Percentiles rank a stretch among this genome's conserved stretches.
Conservation (phyloP, 1,140 invertebrate genomes). For the Lordiphosa stackelbergi region DNA sequence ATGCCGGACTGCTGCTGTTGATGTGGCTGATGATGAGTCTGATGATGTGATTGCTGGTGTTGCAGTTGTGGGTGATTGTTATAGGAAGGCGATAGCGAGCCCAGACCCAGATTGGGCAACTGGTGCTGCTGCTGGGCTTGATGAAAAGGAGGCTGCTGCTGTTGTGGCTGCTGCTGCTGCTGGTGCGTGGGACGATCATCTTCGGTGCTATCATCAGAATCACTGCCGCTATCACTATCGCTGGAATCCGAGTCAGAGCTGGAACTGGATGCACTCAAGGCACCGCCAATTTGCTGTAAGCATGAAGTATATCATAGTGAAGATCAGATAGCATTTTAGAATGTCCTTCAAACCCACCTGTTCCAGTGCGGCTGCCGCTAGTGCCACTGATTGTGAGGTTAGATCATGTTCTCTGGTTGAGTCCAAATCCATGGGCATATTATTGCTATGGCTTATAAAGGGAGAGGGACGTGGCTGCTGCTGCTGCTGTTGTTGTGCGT, state of each 20-base stretch:
- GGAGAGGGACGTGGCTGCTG: conserved; percentile 33
- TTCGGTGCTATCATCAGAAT: conserved; percentile 73
- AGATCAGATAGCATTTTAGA: not conserved
- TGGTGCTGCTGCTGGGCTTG: conserved; percentile 41
- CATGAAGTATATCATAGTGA: not conserved
- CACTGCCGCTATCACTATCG: conserved; percentile 77
- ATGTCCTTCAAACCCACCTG: conserved; percentile 38
- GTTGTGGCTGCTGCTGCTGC: conserved; percentile 17
- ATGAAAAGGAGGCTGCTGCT: conserved; percentile 31
- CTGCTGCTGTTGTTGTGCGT: conserved; percentile 28
- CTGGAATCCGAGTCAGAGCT: conserved; percentile 77
- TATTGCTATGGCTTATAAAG: conserved; percentile 44
- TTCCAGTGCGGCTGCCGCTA: conserved; percentile 63
- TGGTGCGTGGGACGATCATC: conserved; percentile 45
- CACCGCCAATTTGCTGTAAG: conserved; percentile 67
- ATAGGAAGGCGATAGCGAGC: conserved; percentile 63
- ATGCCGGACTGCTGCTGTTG: conserved; percentile 54
- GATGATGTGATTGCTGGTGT: conserved; percentile 39
- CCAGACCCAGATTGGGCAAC: conserved; percentile 39
- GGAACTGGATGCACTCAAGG: conserved; percentile 67
- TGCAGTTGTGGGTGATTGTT: conserved; percentile 47
- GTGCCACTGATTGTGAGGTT: conserved; percentile 53
- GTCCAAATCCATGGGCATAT: conserved; percentile 56
- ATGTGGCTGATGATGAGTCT: conserved; percentile 56
- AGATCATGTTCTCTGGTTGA: conserved; percentile 47